phyloP scores from a whole-genome alignment of 2,888 invertebrate genomes.

The Rhagonycha fulva region DNA sequence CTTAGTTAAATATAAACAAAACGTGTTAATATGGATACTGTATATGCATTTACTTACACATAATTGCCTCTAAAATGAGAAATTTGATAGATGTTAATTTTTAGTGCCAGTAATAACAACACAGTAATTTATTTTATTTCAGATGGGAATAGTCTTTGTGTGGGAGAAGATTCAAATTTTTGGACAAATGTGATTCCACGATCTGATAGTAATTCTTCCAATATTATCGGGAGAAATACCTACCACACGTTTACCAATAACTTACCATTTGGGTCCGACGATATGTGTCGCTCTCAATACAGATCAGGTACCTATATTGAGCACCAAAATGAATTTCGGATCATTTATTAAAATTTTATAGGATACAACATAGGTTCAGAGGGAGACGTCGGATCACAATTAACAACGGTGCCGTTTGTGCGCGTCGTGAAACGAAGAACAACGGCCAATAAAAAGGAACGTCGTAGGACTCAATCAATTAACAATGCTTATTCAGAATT shows the following conservation, averaged over 20 bases:
- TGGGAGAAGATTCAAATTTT: conserved; percentile 48
- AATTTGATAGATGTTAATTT: not conserved
- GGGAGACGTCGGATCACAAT: conserved; percentile 42
- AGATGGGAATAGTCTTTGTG: conserved; percentile 32
- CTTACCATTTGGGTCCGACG: conserved; percentile 30
- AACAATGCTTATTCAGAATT: conserved; percentile 94
- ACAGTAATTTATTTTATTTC: conserved; percentile 2
- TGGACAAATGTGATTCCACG: conserved; percentile 50
- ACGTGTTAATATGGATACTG: conserved; percentile 18
- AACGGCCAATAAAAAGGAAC: conserved; percentile 94
- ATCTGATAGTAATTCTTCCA: conserved; percentile 51
- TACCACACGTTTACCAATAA: conserved; percentile 44
- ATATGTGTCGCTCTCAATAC: conserved; percentile 32
- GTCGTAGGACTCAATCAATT: conserved; percentile 89
- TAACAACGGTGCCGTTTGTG: conserved; percentile 51
- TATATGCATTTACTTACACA: conserved; percentile 3
- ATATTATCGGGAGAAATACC: conserved; percentile 38
- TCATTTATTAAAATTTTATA: not conserved
- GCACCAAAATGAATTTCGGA: not conserved
- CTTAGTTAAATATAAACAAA: conserved; percentile 29
- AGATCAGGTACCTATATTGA: conserved; percentile 30
- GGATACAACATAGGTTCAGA: conserved; percentile 26
- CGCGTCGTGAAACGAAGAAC: conserved; percentile 77
- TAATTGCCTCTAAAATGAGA: conserved; percentile 6
- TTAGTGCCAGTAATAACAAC: conserved; percentile 3